Evolutionary conservation across 2,113 vertebrate species (phyloP), one percentile per base, ranked within the genome.

Genomic region (Orthonyx spaldingii): DNA sequence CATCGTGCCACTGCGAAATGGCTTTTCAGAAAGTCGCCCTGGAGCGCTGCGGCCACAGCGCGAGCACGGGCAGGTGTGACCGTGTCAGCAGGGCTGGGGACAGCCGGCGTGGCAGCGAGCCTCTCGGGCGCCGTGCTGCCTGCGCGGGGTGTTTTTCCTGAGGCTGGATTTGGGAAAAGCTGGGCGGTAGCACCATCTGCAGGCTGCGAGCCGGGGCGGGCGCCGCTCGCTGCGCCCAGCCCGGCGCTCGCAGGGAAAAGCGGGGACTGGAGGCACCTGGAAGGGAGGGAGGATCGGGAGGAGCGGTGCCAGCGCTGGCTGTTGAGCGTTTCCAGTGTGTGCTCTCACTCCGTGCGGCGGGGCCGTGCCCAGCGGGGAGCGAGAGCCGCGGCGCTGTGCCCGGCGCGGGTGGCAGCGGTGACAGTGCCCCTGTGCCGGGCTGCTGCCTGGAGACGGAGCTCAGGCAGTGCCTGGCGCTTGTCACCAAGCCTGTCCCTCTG

Each of bases 161-260:
- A 44, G 80, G 39, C 66, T 27, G 66, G 55, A 76, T 57, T 87
- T 18, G 72, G 49, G 47, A 98, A 98, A 98, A 98, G 95, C 98
- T 98, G 98, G 98, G 96, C 98, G 97, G 97, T 96, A 99, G 99
- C 99, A 98, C 99, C 99, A 99, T 98, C 99, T 99, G 98, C 98
- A 99, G 99, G 99, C 98, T 97, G 98, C 76, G 18, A 6, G 77
- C 59, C 94, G 33, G 87, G 94, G 68, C 26, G 37, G 79, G 85
- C 83, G 18, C 26, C 1, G 17, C 64, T 18, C 15, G 8, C 53
- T 7, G 49, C 10, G 44, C 27, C 37, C 47, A 63, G 64, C 3
- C 92, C 59, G n/a, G 61, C 65, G 1, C 84, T 76, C 19, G 28
- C 72, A 3, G 78, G 87, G 33, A 44, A 47, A 33, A 41, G 0